A percentile compares a stretch with the other conserved stretches of the same genome.
These are phyloP conservation scores for Conopomorpha cramerella DNA, from an alignment of 1,140 invertebrate species.

Conservation along the genomic window DNA sequence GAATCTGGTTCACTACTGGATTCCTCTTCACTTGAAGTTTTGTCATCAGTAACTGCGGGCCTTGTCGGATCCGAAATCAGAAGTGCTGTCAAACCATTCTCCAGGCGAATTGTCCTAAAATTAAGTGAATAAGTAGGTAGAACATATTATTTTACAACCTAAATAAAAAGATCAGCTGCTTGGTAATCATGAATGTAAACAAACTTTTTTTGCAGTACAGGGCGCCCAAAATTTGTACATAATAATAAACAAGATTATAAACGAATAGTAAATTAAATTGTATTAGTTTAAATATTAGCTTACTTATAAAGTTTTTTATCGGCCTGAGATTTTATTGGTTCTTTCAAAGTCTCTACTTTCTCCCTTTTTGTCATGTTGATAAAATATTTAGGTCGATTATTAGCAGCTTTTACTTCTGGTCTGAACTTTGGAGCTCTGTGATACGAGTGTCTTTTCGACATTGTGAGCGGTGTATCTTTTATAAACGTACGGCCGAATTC, in stretches of 20 bases:
- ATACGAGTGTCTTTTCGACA: constrained; percentile 44
- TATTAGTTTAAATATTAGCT: constrained; percentile 11
- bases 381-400: constrained; percentile 13
- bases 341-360: constrained; percentile 38
- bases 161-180: too few species aligned
- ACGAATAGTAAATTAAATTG: constrained; percentile 3
- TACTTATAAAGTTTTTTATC: constrained; percentile 55
- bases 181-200: too few species aligned
- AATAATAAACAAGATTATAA: too few species aligned
- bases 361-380: constrained; percentile 20
- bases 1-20: constrained; percentile 38
- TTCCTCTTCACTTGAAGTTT: constrained; percentile 31
- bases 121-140: too few species aligned
- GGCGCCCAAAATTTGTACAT: too few species aligned
- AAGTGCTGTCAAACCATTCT: constrained; percentile 71
- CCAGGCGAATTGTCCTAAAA: constrained; percentile 65
- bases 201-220: too few species aligned
- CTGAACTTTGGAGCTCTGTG: constrained; percentile 38
- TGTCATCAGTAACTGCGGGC: constrained; percentile 15
- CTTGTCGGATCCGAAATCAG: constrained; percentile 66
- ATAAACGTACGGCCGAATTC: constrained; percentile 22
- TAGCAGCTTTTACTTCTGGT: constrained; percentile 31
- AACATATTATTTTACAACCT: too few species aligned
- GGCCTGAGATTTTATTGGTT: constrained; percentile 44
- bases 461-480: constrained; percentile 17